Percentiles rank a stretch among this genome's conserved stretches.
Evolutionary conservation across 2,113 vertebrate genomes (phyloP).

Genomic region (Tragelaphus buxtoni): DNA sequence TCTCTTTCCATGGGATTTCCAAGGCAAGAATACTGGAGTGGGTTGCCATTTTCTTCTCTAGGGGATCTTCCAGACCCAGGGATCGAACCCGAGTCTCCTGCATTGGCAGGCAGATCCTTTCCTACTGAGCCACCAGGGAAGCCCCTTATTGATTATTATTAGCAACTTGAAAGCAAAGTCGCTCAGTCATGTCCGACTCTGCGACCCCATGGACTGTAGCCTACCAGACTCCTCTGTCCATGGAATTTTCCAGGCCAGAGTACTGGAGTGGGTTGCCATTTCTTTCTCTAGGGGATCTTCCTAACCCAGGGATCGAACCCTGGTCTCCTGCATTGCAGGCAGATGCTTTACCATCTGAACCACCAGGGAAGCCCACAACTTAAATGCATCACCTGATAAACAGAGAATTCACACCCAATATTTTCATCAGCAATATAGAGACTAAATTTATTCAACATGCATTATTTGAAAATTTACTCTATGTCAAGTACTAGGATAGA

Average conservation of each 20-base stretch:
- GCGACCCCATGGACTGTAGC: neutral
- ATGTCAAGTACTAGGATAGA: neutral
- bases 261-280: neutral
- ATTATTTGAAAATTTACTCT: conserved; percentile 28
- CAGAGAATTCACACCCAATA: neutral
- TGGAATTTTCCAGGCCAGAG: neutral
- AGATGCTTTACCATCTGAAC: neutral
- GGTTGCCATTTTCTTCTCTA: neutral
- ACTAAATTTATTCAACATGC: neutral
- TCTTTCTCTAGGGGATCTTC: neutral
- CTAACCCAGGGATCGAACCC: neutral
- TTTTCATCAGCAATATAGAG: neutral
- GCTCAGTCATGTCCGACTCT: neutral
- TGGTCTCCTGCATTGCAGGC: neutral
- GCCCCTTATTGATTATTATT: neutral
- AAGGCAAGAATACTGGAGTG: neutral
- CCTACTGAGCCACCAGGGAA: neutral
- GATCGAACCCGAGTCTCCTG: neutral
- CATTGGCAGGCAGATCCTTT: neutral
- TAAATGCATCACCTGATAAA: neutral
- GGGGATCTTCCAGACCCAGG: neutral
- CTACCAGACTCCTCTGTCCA: neutral
- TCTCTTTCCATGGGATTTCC: neutral
- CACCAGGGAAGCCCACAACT: neutral
- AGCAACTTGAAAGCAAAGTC: neutral